Conservation (phyloP, 2,113 vertebrate species). For the Platichthys flesus region DNA sequence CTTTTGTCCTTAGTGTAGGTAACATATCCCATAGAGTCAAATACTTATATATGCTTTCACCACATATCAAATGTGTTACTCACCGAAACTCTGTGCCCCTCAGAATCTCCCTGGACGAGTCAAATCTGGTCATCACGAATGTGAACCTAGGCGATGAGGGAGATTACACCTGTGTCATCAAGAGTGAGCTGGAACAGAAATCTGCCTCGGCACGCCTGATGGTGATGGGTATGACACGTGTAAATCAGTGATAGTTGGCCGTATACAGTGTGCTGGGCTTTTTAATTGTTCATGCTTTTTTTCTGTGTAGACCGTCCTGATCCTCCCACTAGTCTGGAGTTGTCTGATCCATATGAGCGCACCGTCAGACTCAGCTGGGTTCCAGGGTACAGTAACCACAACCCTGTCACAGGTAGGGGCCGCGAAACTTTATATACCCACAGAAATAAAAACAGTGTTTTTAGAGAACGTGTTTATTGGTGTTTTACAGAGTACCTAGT, state of each 20-base stretch:
- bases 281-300: not conserved
- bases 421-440: not conserved
- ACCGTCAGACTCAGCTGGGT: conserved; percentile 92
- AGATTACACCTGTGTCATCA: conserved; percentile 90
- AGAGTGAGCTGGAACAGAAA: conserved; percentile 92
- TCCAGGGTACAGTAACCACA: conserved; percentile 92
- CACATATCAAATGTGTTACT: not conserved
- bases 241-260: not conserved
- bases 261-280: not conserved
- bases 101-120: conserved; percentile 92
- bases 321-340: conserved; percentile 88
- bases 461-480: not conserved
- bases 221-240: conserved; percentile 87
- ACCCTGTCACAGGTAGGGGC: conserved; percentile 90
- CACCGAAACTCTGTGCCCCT: not conserved
- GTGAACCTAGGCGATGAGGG: conserved; percentile 91
- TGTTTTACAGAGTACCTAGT: conserved; percentile 87
- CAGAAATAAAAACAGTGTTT: not conserved
- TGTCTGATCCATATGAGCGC: conserved; percentile 91
- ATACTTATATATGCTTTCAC: no score
- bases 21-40: no score
- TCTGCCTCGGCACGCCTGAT: conserved; percentile 90
- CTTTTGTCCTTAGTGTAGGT: no score
- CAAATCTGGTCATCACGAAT: conserved; percentile 89
- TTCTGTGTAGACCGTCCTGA: conserved; percentile 87